phyloP scores from a whole-genome alignment of 2,797 vertebrate genomes.

The Triplophysa bombifrons region DNA sequence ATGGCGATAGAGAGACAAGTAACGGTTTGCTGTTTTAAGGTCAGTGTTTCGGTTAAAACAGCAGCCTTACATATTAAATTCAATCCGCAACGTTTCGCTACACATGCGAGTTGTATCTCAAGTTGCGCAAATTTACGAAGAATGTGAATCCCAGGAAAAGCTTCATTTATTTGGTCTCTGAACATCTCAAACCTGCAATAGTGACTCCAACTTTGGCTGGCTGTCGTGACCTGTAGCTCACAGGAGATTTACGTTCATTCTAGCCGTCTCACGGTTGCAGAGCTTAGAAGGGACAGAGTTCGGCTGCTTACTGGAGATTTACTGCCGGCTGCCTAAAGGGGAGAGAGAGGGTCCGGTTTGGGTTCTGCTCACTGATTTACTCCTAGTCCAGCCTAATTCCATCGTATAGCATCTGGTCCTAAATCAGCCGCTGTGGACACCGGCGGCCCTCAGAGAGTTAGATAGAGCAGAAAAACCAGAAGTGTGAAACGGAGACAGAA shows the following conservation, averaged over 20 bases:
- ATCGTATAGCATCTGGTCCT: slow-evolving; percentile 59
- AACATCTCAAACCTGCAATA: slow-evolving; percentile 8
- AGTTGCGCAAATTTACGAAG: no score
- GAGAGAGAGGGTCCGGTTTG: slow-evolving; percentile 32
- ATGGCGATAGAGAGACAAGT: no score
- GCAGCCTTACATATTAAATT: background rate
- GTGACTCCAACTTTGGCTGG: background rate
- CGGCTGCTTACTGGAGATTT: slow-evolving; percentile 65
- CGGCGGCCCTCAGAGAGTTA: slow-evolving; percentile 23
- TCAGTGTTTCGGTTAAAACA: no score
- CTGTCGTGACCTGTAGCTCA: background rate
- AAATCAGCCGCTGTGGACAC: slow-evolving; percentile 62
- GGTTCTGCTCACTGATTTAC: slow-evolving; percentile 61
- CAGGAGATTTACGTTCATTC: slow-evolving; percentile 18
- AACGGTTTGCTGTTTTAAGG: no score
- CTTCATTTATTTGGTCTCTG: slow-evolving; percentile 3
- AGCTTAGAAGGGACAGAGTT: slow-evolving; percentile 23
- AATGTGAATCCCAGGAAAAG: background rate
- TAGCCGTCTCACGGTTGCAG: background rate
- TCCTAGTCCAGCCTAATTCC: slow-evolving; percentile 55
- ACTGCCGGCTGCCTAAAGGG: slow-evolving; percentile 59
- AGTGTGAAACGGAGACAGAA: slow-evolving; percentile 34
- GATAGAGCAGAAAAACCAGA: slow-evolving; percentile 14
- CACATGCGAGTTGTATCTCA: background rate
- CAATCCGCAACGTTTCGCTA: background rate